These are phyloP conservation scores for Rhamphomyia laevipes DNA, from an alignment of 2,888 invertebrate species.

Conservation along the genomic window DNA sequence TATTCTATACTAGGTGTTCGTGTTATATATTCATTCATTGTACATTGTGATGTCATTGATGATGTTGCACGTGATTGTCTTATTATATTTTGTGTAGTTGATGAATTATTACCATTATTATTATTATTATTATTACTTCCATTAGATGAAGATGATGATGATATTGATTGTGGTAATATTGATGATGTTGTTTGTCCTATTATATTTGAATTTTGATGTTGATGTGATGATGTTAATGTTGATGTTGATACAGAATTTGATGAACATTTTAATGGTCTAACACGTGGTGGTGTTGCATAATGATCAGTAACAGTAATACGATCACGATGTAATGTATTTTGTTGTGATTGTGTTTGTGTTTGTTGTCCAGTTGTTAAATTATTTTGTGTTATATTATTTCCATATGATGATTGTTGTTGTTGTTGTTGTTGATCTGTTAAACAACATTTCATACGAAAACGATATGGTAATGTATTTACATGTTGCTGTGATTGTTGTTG, in stretches of 20 bases:
- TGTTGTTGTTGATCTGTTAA: conserved; percentile 15
- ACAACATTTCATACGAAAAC: conserved; percentile 33
- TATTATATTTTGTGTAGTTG: background rate
- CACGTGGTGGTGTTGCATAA: conserved; percentile 25
- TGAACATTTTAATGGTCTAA: conserved; percentile 16
- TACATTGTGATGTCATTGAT: conserved; percentile 5
- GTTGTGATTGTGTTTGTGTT: conserved; percentile 1
- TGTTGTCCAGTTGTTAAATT: conserved; percentile 14
- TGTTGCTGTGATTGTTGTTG: conserved; percentile 7
- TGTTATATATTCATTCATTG: conserved; percentile 19
- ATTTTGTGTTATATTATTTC: too few species aligned
- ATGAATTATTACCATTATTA: background rate
- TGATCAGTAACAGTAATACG: conserved; percentile 18
- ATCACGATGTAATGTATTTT: conserved; percentile 12
- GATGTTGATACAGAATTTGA: background rate
- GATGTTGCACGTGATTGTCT: conserved; percentile 12
- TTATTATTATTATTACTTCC: background rate
- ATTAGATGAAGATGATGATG: background rate
- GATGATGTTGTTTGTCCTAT: conserved; percentile 1
- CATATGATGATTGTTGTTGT: conserved; percentile 7
- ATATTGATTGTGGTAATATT: background rate
- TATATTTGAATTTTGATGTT: conserved; percentile 2
- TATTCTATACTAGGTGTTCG: conserved; percentile 23
- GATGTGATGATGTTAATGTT: background rate
- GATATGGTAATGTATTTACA: conserved; percentile 27